Evolutionary conservation across 2,113 vertebrate genomes (phyloP).

Genomic region (Takifugu bimaculatus): DNA sequence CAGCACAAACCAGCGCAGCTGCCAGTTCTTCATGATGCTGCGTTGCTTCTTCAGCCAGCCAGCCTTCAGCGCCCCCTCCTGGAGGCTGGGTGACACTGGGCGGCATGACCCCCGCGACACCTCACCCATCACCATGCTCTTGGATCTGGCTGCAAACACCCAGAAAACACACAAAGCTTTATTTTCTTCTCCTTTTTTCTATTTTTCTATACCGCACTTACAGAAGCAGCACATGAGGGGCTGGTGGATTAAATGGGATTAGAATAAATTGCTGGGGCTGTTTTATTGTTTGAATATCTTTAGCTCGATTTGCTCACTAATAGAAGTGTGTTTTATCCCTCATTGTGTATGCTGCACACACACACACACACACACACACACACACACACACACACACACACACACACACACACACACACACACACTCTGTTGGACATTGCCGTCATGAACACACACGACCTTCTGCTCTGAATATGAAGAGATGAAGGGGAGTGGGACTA

Average conservation of each 20-base stretch:
- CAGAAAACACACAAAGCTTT: conserved; percentile 7
- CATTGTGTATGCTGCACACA: conserved; percentile 24
- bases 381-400: neutral
- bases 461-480: conserved; percentile 11
- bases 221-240: neutral
- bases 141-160: conserved; percentile 82
- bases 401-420: too few relatives aligned
- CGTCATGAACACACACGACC: conserved; percentile 13
- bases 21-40: conserved; percentile 95
- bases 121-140: conserved; percentile 95
- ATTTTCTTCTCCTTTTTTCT: neutral
- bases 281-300: neutral
- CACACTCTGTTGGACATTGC: conserved; percentile 6
- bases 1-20: conserved; percentile 91
- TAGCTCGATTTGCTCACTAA: conserved; percentile 14
- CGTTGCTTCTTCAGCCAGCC: conserved; percentile 95
- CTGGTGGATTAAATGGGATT: neutral
- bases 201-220: neutral
- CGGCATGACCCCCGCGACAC: conserved; percentile 69
- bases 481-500: conserved; percentile 32
- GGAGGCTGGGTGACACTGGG: conserved; percentile 72
- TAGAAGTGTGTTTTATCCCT: conserved; percentile 17
- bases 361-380: conserved; percentile 6
- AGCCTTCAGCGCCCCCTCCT: conserved; percentile 83
- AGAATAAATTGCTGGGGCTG: neutral